Evolutionary conservation across 53 echinoderm and acorn worm genomes (phyloP), one percentile per base, ranked within the genome.

Genomic region (Holothuria scabra): DNA sequence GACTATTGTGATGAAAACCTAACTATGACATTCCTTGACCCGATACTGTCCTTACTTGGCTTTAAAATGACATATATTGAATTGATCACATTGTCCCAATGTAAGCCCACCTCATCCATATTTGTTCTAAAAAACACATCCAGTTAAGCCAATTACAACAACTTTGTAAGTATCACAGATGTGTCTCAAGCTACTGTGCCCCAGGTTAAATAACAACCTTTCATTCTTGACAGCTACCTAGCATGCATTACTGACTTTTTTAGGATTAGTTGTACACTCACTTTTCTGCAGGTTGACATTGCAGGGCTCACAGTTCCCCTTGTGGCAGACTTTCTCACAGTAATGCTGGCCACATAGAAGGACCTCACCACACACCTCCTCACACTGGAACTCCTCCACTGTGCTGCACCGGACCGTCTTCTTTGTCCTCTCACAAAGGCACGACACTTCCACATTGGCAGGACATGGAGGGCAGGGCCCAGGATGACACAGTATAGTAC

Each of bases 401-500:
- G 89, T 79, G 4, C 99, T 95, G 67, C 99, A 99, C 24, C 99
- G 56, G 9, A 92, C 86, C 11, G 91, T 94, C 84, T 96, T 90
- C 62, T 85, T 80, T 12, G 82, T 90, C 60, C 80, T 84, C 57
- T 84, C 89, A 76, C 99, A 99, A 12, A 89, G 65, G 37, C 99
- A 99, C 18, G 38, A 18, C 46, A 74, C 85, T 81, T 92, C 83
- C 22, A 93, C 90, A 76, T 85, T 95, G 52, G 94, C 86, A 14
- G 99, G 94, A 49, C 99, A 99, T 4, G 93, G 88, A 38, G 99
- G 99, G 37, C 99, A 99, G 0, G 99, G 99, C 1, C 99, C 99
- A 1, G 99, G 99, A 69, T 99, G 99, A 68, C 99, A 99, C 11
- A 99, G 87, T 30, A 99, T 92, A 48, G 86, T 99, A 63, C 99